Base-by-base conservation (phyloP, 1,140 invertebrate genomes). In the Halesus radiatus region DNA sequence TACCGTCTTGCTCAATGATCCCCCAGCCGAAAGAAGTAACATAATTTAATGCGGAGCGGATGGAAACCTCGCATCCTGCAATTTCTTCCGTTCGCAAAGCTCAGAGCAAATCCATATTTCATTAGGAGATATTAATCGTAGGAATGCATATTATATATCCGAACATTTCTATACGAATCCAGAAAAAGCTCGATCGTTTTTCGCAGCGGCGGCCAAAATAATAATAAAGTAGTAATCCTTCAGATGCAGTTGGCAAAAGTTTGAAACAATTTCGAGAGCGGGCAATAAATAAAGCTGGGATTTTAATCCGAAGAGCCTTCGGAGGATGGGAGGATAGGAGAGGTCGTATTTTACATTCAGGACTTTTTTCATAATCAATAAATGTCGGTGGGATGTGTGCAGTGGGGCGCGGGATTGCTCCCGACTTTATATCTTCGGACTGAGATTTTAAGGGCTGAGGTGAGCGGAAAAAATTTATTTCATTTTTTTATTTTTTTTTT, bases 311-410 rank as follows among this genome's bases (percentile, higher is more conserved):
- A 64, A 70, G 62, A 77, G 76, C 77, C 78, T 60, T 79, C 64
- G 8, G 10, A 45, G 37, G 37, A 45, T 82, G 56, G 32, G 37
- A 72, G 52, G 22, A 45, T 62, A 23, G 66, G 20, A 50, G 13
- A 29, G 76, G 56, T 76, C 68, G 75, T 79, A 82, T 79, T 82
- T 82, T 82, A 82, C 75, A 79, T 78, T 79, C 77, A 62, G 45
- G 20, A 45, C 56, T 81, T 81, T 81, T 81, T 81, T 82, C 81
- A 82, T 82, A 82, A 82, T 82, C 81, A 82, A 82, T 82, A 82
- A 82, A 79, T 76, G 81, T 79, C 74, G 73, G 54, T 10, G 74
- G 78, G 81, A 82, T 82, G 78, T 79, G 81, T 76, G 73, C 81
- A 79, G 20, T 53, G 29, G 74, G 66, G 77, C 81, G 78, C 79